phyloP scores from a whole-genome alignment of 53 echinoderm and acorn worm species.

The Glandiceps talaboti region DNA sequence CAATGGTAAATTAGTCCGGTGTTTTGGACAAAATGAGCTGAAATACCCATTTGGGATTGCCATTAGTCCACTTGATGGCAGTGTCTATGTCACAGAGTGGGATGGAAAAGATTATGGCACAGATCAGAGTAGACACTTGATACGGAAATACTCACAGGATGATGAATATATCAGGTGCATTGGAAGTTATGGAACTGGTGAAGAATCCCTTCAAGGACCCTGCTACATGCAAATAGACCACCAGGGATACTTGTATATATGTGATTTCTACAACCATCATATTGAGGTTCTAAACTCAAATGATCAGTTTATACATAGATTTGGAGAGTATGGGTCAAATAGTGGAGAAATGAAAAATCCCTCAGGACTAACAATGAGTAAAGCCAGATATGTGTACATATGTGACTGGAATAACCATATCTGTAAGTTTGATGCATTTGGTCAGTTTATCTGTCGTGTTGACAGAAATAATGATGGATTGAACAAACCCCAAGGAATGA shows the following conservation, averaged over 20 bases:
- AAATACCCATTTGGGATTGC: background rate
- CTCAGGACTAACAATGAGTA: background rate
- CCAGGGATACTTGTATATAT: slow-evolving; percentile 68
- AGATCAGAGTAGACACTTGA: background rate
- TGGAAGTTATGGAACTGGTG: slow-evolving; percentile 47
- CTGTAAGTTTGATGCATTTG: background rate
- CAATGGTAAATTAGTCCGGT: background rate
- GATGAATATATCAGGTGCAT: background rate
- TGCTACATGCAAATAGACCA: slow-evolving; percentile 62
- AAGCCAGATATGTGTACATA: background rate
- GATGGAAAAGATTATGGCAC: background rate
- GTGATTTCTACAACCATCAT: slow-evolving; percentile 77
- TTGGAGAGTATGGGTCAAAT: slow-evolving; percentile 59
- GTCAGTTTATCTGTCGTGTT: background rate
- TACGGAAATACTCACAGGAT: background rate
- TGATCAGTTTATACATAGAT: slow-evolving; percentile 48
- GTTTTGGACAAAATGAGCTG: background rate
- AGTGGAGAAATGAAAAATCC: slow-evolving; percentile 10
- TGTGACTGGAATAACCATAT: background rate
- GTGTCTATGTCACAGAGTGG: background rate
- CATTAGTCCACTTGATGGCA: background rate
- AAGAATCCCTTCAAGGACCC: slow-evolving; percentile 47
- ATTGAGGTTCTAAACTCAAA: slow-evolving; percentile 65
- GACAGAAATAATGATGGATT: background rate
- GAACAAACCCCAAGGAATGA: background rate